A percentile compares a stretch with the other conserved stretches of the same genome.
Conservation (phyloP, 2,888 invertebrate genomes). For the Meiosimyza platycephala region DNA sequence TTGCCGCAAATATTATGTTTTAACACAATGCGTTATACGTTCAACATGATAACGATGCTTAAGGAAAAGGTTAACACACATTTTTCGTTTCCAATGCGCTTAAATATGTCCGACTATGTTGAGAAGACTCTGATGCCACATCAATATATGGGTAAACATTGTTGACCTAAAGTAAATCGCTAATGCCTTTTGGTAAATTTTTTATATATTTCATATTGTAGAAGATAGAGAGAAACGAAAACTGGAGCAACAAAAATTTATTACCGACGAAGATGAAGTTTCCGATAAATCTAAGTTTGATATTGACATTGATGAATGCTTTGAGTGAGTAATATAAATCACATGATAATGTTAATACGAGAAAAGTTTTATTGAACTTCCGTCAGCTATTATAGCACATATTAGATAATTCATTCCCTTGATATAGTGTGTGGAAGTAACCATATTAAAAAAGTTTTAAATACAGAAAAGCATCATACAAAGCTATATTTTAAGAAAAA, state of each 20-base stretch:
- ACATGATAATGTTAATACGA: neutral
- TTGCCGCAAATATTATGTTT: constrained; percentile 93
- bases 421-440: no score
- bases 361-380: neutral
- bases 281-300: constrained; percentile 54
- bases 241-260: constrained; percentile 61
- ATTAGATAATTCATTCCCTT: no score
- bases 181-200: neutral
- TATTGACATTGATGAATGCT: constrained; percentile 76
- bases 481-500: no score
- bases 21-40: constrained; percentile 97
- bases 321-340: constrained; percentile 71
- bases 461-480: no score
- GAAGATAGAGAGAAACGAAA: constrained; percentile 73
- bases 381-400: no score
- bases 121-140: constrained; percentile 93
- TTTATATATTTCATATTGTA: constrained; percentile 47
- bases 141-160: constrained; percentile 77
- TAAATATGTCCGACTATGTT: constrained; percentile 95
- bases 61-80: constrained; percentile 98
- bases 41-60: constrained; percentile 97
- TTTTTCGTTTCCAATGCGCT: constrained; percentile 91
- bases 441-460: no score
- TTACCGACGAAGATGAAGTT: constrained; percentile 42
- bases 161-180: neutral